Evolutionary conservation across 1,140 invertebrate species (phyloP).

Genomic region (Diabrotica virgifera): DNA sequence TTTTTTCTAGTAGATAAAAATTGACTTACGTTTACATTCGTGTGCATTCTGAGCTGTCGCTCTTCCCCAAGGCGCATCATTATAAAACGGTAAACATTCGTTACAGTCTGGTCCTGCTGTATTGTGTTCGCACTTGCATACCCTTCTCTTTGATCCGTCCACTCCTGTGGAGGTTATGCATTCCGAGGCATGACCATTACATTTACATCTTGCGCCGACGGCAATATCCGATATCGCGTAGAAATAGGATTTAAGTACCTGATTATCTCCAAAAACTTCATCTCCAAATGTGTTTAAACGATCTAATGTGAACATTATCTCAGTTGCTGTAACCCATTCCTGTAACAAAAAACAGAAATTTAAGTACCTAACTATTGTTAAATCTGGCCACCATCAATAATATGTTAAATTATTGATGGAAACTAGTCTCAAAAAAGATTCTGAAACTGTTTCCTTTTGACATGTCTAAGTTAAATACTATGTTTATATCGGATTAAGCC

Average conservation of each 20-base stretch:
- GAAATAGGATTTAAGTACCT: constrained; percentile 94
- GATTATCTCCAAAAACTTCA: constrained; percentile 90
- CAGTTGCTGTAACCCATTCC: constrained; percentile 98
- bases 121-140: constrained; percentile 90
- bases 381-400: too few relatives aligned
- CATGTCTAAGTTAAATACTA: too few relatives aligned
- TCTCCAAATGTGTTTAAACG: constrained; percentile 97
- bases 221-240: constrained; percentile 96
- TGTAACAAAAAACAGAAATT: constrained; percentile 42
- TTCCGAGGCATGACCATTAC: constrained; percentile 93
- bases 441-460: too few relatives aligned
- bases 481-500: too few relatives aligned
- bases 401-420: too few relatives aligned
- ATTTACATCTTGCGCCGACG: constrained; percentile 96
- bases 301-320: constrained; percentile 84
- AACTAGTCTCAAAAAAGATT: too few relatives aligned
- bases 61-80: constrained; percentile 91
- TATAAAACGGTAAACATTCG: constrained; percentile 90
- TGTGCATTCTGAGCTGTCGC: constrained; percentile 84
- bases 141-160: constrained; percentile 48
- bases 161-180: constrained; percentile 68
- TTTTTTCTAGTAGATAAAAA: too few relatives aligned
- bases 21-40: constrained; percentile 88
- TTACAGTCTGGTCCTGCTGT: constrained; percentile 91
- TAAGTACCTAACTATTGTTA: too few relatives aligned